phyloP scores from a whole-genome alignment of 1,140 invertebrate genomes.

The Drosophila parabipectinata region DNA sequence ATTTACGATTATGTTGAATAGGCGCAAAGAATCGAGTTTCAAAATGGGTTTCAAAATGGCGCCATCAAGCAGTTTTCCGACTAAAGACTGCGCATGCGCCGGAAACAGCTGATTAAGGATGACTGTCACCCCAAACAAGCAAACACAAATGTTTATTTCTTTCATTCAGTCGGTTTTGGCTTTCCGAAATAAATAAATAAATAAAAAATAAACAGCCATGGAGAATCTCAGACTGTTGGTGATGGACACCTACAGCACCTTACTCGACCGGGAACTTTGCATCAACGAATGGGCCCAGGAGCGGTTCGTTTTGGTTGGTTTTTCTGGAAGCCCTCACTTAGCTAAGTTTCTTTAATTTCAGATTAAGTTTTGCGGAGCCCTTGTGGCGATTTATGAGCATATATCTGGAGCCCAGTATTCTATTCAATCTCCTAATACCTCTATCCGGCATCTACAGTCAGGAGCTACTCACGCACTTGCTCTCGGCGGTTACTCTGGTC shows the following conservation, averaged over 20 bases:
- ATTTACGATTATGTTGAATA: slow-evolving; percentile 58
- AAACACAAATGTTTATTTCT: slow-evolving; percentile 5
- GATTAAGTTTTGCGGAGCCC: slow-evolving; percentile 37
- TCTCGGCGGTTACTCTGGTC: slow-evolving; percentile 41
- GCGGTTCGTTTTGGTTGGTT: slow-evolving; percentile 15
- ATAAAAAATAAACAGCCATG: slow-evolving; percentile 1
- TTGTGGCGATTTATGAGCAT: slow-evolving; percentile 47
- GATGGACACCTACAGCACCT: slow-evolving; percentile 31
- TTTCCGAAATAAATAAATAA: neutral
- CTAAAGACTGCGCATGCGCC: slow-evolving; percentile 9
- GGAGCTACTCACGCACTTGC: slow-evolving; percentile 51
- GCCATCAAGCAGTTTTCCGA: neutral
- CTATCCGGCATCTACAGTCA: slow-evolving; percentile 59
- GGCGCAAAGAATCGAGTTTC: slow-evolving; percentile 6
- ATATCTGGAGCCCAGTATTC: slow-evolving; percentile 41
- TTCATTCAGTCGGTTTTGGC: neutral
- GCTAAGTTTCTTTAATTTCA: slow-evolving; percentile 5
- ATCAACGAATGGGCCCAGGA: slow-evolving; percentile 72
- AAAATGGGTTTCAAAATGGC: slow-evolving; percentile 2
- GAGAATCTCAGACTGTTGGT: slow-evolving; percentile 13
- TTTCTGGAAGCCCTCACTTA: too few relatives aligned
- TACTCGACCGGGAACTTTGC: slow-evolving; percentile 48
- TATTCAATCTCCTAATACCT: slow-evolving; percentile 64
- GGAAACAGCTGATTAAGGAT: slow-evolving; percentile 39
- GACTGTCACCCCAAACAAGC: slow-evolving; percentile 11